phyloP scores from a whole-genome alignment of 2,113 vertebrate genomes.

The Nerophis lumbriciformis region DNA sequence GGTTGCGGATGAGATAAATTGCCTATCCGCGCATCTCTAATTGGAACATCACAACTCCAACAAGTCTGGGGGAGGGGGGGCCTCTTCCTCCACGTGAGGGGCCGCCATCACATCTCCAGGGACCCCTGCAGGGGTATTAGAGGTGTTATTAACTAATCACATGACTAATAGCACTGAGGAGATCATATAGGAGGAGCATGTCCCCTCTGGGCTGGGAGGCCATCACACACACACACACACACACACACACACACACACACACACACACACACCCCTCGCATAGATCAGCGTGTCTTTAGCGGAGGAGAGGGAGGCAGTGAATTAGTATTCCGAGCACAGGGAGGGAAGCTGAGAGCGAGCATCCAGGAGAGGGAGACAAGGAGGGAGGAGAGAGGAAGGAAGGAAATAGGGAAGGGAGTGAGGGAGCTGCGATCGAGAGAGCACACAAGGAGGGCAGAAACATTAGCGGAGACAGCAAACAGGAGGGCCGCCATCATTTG shows the following conservation, averaged over 20 bases:
- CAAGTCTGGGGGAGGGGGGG: too few species aligned
- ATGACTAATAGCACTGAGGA: slow-evolving; percentile 33
- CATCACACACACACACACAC: slow-evolving; percentile 16
- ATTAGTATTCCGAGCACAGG: slow-evolving; percentile 79
- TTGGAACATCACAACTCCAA: too few species aligned
- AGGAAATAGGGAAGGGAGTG: slow-evolving; percentile 46
- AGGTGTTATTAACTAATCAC: slow-evolving; percentile 42
- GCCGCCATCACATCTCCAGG: slow-evolving; percentile 20
- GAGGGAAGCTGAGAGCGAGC: slow-evolving; percentile 51
- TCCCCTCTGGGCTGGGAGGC: slow-evolving; percentile 32
- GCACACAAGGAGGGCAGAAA: slow-evolving; percentile 46
- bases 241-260: not conserved
- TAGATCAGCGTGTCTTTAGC: slow-evolving; percentile 72
- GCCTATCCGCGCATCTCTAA: too few species aligned
- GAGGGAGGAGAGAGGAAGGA: slow-evolving; percentile 48
- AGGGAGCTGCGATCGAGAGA: too few species aligned
- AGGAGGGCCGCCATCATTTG: slow-evolving; percentile 62
- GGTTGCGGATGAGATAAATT: too few species aligned
- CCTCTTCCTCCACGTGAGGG: too few species aligned
- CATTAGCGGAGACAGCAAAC: slow-evolving; percentile 64
- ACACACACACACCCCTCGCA: slow-evolving; percentile 40
- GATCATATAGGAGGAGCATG: not conserved
- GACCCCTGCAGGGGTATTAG: slow-evolving; percentile 12
- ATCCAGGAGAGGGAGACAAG: slow-evolving; percentile 33
- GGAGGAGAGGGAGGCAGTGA: slow-evolving; percentile 53